Conservation (phyloP, 2,113 vertebrate species). For the Aplodontia rufa region DNA sequence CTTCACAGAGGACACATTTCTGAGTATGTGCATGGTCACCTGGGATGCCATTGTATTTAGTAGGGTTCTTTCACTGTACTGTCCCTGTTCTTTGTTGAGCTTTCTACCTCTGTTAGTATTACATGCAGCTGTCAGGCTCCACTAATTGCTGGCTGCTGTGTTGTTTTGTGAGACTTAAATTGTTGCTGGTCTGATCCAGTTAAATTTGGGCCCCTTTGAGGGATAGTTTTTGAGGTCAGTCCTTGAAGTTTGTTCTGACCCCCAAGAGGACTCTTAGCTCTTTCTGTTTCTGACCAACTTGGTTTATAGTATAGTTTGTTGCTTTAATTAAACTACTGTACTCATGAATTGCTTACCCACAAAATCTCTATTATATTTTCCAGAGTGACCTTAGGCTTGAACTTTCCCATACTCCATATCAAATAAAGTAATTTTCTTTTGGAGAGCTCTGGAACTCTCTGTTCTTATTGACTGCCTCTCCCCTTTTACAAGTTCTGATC, state of each 20-base stretch:
- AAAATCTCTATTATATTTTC: background rate
- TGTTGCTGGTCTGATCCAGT: background rate
- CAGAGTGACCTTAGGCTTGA: background rate
- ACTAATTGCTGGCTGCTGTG: background rate
- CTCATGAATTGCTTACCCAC: background rate
- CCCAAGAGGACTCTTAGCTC: background rate
- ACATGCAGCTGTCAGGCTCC: background rate
- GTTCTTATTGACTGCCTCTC: background rate
- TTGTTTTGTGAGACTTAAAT: background rate
- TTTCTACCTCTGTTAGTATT: background rate
- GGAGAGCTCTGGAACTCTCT: background rate
- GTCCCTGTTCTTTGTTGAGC: background rate
- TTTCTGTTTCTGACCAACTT: background rate
- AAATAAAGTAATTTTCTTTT: background rate
- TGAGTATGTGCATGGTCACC: background rate
- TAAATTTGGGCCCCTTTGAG: background rate
- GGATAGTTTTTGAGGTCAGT: background rate
- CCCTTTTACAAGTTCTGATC: background rate
- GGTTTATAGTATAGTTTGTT: background rate
- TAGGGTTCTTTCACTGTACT: background rate
- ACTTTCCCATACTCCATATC: background rate
- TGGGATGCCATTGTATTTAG: background rate
- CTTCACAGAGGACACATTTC: background rate
- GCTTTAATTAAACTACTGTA: background rate
- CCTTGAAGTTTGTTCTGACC: background rate